Conservation (phyloP, 2,888 invertebrate species). For the Lithodes maja region DNA sequence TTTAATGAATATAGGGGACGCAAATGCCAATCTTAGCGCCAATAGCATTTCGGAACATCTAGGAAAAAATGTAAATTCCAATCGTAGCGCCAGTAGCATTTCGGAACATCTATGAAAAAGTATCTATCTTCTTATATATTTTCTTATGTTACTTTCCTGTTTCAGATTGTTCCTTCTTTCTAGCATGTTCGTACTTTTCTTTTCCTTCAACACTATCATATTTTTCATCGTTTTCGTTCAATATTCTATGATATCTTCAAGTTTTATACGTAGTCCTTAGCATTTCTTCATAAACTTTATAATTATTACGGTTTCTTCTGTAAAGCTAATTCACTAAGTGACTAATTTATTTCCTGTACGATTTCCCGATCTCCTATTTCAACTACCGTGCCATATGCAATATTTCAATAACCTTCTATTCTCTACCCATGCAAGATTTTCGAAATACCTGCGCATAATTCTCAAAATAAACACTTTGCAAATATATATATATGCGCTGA, state of each 20-base stretch:
- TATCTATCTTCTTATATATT: background rate
- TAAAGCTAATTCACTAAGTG: background rate
- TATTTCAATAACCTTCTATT: background rate
- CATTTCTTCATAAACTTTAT: background rate
- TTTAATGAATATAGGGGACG: too few relatives aligned
- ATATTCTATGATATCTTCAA: background rate
- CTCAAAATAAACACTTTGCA: background rate
- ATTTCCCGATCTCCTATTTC: background rate
- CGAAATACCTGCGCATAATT: background rate
- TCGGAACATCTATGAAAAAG: too few relatives aligned
- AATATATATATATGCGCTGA: too few relatives aligned
- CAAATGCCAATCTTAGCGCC: too few relatives aligned
- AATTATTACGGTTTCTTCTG: background rate
- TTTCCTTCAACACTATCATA: background rate
- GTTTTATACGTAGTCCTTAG: background rate
- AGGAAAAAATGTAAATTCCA: too few relatives aligned
- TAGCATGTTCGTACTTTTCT: background rate
- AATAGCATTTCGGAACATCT: too few relatives aligned
- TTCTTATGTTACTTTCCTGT: background rate
- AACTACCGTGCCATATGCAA: background rate
- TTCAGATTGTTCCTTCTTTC: background rate
- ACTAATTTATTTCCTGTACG: background rate
- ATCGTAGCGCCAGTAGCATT: too few relatives aligned
- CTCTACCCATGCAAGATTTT: background rate
- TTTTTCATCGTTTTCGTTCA: background rate